Evolutionary conservation across 2,797 vertebrate genomes (phyloP), one percentile per base, ranked within the genome.

Genomic region (Dryobates pubescens): DNA sequence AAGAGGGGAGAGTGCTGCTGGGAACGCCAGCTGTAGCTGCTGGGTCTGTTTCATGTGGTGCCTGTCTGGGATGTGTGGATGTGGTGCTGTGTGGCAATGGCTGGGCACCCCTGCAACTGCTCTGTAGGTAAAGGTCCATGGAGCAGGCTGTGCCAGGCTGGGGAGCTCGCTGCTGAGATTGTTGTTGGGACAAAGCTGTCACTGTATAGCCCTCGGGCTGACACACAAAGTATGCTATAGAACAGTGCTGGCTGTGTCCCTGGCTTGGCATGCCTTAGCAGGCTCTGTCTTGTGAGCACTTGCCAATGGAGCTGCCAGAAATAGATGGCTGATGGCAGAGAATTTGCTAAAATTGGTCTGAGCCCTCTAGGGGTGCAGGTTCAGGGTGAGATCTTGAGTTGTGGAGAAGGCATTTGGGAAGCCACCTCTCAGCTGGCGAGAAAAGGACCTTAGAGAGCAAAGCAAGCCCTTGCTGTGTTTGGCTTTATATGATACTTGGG

Each of bases 241-340:
- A 97, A 97, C 97, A 98, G 97, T 95, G 76, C 96, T 86, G 4
- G 89, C 95, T 97, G 94, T 98, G 97, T 97, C 87, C 95, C 61
- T 14, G 32, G 53, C 85, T 96, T 97, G 97, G 96, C 96, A 29
- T 92, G 95, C 87, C 86, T 93, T 56, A 86, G 87, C 92, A 91
- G 84, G 90, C 92, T 96, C 80, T 92, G 80, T 92, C 92, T 82
- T 95, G 81, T 27, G 88, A 96, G 93, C 92, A 78, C 77, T 97
- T 93, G 94, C 90, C 95, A 78, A 27, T 92, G 90, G 82, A 95
- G 72, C 93, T 94, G 89, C 93, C 95, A 94, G 91, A 94, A 97
- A 94, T 88, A 96, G 93, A 95, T 89, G 62, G 76, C 87, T 86
- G 22, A 71, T 86, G 80, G 78, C 84, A 88, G 65, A 92, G 84